These are phyloP conservation scores for Poeciliopsis gracilis DNA, from an alignment of 2,797 vertebrate genomes.

Conservation along the genomic window DNA sequence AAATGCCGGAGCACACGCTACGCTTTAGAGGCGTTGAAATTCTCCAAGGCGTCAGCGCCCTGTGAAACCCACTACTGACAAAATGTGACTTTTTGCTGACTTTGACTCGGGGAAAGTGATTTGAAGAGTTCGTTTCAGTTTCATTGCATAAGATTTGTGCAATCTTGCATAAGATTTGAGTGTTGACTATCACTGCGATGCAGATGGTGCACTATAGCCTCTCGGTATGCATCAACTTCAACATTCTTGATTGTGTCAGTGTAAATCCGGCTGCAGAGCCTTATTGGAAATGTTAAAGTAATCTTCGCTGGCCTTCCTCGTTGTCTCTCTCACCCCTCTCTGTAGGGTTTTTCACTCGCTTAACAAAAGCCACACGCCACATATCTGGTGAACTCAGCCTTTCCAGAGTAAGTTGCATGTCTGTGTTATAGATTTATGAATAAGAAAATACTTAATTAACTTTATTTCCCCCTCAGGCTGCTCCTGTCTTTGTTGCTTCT, in stretches of 20 bases:
- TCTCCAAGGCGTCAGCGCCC: conserved; percentile 41
- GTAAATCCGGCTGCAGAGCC: conserved; percentile 42
- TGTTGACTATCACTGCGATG: conserved; percentile 59
- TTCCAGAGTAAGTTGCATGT: conserved; percentile 28
- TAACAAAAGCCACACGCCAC: conserved; percentile 18
- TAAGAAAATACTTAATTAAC: conserved; percentile 46
- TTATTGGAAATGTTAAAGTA: conserved; percentile 49
- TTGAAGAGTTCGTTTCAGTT: conserved; percentile 53
- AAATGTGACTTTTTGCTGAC: conserved; percentile 66
- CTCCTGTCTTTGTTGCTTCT: conserved; percentile 44
- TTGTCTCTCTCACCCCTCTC: conserved; percentile 19
- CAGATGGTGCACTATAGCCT: conserved; percentile 58
- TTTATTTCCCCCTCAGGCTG: conserved; percentile 42
- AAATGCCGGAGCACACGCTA: conserved; percentile 57
- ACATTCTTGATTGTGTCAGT: conserved; percentile 39
- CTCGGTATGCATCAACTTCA: conserved; percentile 39
- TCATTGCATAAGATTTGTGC: conserved; percentile 59
- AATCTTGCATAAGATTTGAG: conserved; percentile 60
- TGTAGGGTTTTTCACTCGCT: conserved; percentile 28
- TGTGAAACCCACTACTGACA: conserved; percentile 59
- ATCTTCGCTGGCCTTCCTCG: conserved; percentile 33
- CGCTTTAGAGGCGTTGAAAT: conserved; percentile 51
- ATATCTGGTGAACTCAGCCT: conserved; percentile 22
- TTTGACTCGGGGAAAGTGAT: conserved; percentile 57
- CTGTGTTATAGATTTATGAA: conserved; percentile 13